phyloP scores from a whole-genome alignment of 2,888 invertebrate species.

The Catocala sponsa region DNA sequence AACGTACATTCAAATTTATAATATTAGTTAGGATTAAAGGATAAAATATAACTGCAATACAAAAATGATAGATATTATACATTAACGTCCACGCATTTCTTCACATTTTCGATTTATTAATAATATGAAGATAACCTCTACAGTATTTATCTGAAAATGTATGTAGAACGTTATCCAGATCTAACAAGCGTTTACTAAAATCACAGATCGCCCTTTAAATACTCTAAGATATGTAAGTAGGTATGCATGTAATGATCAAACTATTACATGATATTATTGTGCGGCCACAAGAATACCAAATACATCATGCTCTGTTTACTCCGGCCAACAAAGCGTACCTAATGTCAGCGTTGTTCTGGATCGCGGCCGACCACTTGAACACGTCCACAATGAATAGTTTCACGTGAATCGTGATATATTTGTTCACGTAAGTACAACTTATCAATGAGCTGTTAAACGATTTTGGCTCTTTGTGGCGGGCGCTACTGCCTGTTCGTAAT shows the following conservation, averaged over 20 bases:
- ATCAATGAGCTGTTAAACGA: neutral
- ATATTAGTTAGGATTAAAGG: too few species aligned
- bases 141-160: too few species aligned
- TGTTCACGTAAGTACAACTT: neutral
- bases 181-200: too few species aligned
- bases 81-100: too few species aligned
- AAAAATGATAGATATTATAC: too few species aligned
- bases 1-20: too few species aligned
- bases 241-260: slow-evolving; percentile 8
- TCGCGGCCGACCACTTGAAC: slow-evolving; percentile 16
- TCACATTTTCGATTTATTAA: too few species aligned
- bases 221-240: neutral
- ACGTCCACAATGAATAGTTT: neutral
- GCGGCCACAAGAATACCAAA: slow-evolving; percentile 42
- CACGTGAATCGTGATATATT: neutral
- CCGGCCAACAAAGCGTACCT: slow-evolving; percentile 33
- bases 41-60: too few species aligned
- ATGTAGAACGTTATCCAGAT: too few species aligned
- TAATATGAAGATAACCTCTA: too few species aligned
- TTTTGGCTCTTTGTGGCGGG: neutral
- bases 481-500: too few species aligned
- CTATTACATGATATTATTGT: slow-evolving; percentile 32
- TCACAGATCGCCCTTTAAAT: neutral
- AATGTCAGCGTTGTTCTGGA: slow-evolving; percentile 44
- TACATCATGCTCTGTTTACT: slow-evolving; percentile 57